phyloP scores from a whole-genome alignment of 2,797 vertebrate species.

The Pantherophis vulpinus region DNA sequence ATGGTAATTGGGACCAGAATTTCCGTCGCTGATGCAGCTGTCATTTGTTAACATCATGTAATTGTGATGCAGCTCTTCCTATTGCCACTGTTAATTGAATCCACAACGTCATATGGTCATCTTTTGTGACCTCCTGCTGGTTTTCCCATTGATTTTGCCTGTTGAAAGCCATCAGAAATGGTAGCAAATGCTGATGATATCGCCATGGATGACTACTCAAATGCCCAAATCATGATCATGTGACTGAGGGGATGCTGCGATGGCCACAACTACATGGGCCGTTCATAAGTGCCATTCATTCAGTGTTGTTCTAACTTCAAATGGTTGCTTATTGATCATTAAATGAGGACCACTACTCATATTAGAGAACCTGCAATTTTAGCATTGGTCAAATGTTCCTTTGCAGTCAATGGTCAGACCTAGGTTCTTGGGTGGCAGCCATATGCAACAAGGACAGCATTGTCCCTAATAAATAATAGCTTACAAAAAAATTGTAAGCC shows the following conservation, averaged over 20 bases:
- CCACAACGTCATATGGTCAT: neutral
- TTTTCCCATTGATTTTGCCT: neutral
- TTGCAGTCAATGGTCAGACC: neutral
- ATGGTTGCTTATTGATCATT: neutral
- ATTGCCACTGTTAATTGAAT: neutral
- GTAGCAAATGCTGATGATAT: neutral
- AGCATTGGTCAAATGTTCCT: neutral
- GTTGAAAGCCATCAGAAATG: neutral
- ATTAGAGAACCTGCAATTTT: neutral
- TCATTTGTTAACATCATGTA: neutral
- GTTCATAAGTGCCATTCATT: neutral
- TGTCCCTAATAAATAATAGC: neutral
- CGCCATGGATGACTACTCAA: neutral
- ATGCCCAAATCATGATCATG: neutral
- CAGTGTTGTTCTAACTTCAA: neutral
- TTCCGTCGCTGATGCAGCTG: neutral
- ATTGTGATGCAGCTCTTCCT: neutral
- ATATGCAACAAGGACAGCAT: neutral
- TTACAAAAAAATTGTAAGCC: neutral
- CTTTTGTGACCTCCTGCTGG: neutral
- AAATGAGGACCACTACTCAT: neutral
- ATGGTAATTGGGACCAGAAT: neutral
- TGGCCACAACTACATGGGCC: neutral
- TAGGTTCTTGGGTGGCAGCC: neutral
- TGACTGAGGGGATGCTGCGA: neutral